Percentiles rank a stretch among this genome's conserved stretches.
These are phyloP conservation scores for Paracyclopina nana DNA, from an alignment of 1,140 invertebrate species.

Conservation along the genomic window DNA sequence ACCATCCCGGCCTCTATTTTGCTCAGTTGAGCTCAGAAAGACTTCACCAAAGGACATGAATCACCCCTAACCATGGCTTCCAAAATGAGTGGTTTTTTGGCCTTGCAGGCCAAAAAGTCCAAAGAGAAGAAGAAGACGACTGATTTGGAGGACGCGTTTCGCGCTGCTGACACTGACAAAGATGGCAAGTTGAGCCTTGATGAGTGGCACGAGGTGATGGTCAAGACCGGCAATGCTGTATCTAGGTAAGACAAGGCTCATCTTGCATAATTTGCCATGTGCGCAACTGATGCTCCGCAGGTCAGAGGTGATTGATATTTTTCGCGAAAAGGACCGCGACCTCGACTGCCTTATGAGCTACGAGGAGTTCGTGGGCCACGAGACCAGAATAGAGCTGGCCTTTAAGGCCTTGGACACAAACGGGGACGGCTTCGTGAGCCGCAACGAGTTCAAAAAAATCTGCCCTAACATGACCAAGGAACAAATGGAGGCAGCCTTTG, in stretches of 20 bases:
- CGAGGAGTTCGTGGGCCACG: not conserved
- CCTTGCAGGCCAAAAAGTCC: not conserved
- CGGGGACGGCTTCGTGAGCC: not conserved
- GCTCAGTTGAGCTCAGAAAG: no score
- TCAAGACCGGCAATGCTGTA: not conserved
- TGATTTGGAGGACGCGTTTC: conserved; percentile 7
- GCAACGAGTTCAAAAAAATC: not conserved
- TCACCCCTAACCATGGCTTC: no score
- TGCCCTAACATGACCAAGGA: conserved; percentile 4
- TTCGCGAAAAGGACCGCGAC: not conserved
- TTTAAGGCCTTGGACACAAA: conserved; percentile 6
- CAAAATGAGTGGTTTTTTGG: conserved; percentile 8
- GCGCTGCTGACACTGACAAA: not conserved
- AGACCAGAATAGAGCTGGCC: not conserved
- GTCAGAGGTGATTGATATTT: not conserved
- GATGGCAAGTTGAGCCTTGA: not conserved
- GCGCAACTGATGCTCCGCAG: no score
- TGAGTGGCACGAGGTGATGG: conserved; percentile 1
- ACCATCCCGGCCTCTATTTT: no score
- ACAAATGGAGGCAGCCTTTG: conserved; percentile 2
- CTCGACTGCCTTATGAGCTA: not conserved
- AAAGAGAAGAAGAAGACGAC: not conserved
- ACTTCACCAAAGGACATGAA: no score
- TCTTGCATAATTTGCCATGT: no score
- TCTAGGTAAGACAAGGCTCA: not conserved